Evolutionary conservation across 2,797 vertebrate genomes (phyloP), one percentile per base, ranked within the genome.

Genomic region (Knipowitschia caucasica): DNA sequence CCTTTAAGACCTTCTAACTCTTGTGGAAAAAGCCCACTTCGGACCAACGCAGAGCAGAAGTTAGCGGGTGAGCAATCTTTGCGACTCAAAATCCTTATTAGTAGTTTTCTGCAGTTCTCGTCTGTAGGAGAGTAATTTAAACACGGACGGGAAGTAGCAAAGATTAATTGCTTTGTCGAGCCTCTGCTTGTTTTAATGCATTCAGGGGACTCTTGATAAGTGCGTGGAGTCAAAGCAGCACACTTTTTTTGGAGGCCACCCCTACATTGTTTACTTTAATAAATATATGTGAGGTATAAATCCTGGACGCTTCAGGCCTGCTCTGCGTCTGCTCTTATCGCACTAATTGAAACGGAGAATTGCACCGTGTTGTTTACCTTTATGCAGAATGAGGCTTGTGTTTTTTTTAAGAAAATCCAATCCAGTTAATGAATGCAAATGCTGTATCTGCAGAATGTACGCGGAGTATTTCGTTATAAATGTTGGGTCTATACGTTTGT

Each of bases 161-260:
- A 47, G 44, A 47, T 47, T 30, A 47, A 47, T 31, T 20, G 17
- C 44, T 47, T 47, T 31, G 44, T 5, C 9, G 25, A 30, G 4
- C 30, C 17, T 11, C 27, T 11, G 25, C 44, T 46, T 47, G 44
- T 47, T 47, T 47, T 30, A 47, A 30, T 46, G 26, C 43, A 18
- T 45, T 29, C 43, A 30, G 25, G 3, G n/a, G 44, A 29, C 15
- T 46, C 25, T n/a, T 46, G 44, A 46, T 46, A 46, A 46, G 44
- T 46, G n/a, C 40, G 9, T n/a, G 2, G 25, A 46, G 44, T 29
- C 44, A 20, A 29, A 3, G 26, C 44, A 8, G 20, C 44, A 7
- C 8, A n/a, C n/a, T n/a, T n/a, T n/a, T 46, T 45, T 30, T 21
- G 17, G 44, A 30, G n/a, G 43, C 25, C 24, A 31, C 4, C 2